Evolutionary conservation across 2,797 vertebrate species (phyloP), one percentile per base, ranked within the genome.

Genomic region (Protonibea diacanthus): DNA sequence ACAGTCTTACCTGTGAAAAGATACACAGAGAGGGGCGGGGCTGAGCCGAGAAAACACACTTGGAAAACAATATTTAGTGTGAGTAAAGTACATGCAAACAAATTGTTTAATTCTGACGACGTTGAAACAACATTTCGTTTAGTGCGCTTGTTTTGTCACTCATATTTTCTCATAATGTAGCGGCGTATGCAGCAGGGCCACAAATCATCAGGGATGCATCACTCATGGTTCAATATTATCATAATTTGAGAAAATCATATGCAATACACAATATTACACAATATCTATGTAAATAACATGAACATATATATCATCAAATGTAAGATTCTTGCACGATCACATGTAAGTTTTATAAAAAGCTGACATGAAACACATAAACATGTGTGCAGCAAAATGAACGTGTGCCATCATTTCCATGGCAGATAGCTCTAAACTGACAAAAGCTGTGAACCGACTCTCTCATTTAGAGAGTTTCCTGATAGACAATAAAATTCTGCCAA

Each of bases 1-100:
- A 84, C 87, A 90, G 76, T 63, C 81, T 89, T 76, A 90, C 91
- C 91, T 91, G 86, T 74, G 83, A 89, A 90, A 6, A 60, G 74
- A 85, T 74, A 81, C 58, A 70, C 58, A 59, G 59, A 60, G 72
- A 52, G 68, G 76, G 71, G 42, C 3, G 10, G 40, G 66, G 52
- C 23, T 49, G 63, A 60, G 52, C n/a, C 13, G 15, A 18, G n/a
- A 9, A 51, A 59, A 70, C 56, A 70, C 53, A 74, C 47, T 40
- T 11, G n/a, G 45, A 63, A 29, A 2, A 48, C 10, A 59, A 13
- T 27, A 48, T 56, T 69, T 40, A 66, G 9, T n/a, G 42, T 21
- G n/a, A 12, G 38, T 53, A 18, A 4, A 18, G 63, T 3, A 14
- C 38, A 25, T 52, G 15, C 48, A 69, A 57, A 38, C 8, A 29